Conservation (phyloP, 1,140 invertebrate species). For the Aricia agestis region DNA sequence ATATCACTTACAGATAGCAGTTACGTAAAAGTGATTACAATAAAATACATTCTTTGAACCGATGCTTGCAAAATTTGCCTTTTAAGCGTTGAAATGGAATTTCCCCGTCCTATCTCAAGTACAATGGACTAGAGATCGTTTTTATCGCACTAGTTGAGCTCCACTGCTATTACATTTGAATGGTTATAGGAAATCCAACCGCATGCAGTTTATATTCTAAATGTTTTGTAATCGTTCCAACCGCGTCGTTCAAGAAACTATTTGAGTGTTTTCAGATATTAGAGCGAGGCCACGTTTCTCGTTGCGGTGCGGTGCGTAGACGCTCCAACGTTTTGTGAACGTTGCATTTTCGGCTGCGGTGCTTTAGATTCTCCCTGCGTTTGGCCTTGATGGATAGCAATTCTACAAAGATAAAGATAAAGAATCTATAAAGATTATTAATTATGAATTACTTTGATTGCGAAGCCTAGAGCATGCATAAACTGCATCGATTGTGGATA, state of each 20-base stretch:
- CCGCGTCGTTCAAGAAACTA: conserved; percentile 2
- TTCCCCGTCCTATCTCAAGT: conserved; percentile 4
- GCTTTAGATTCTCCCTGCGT: too few species aligned
- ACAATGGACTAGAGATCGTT: conserved; percentile 1
- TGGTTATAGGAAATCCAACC: conserved; percentile 9
- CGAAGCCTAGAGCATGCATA: too few species aligned
- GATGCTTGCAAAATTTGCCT: background rate
- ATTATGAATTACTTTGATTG: too few species aligned
- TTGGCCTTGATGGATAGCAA: too few species aligned
- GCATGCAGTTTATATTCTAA: background rate
- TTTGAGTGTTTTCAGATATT: background rate
- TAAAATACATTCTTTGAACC: conserved; percentile 5
- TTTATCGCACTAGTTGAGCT: conserved; percentile 9
- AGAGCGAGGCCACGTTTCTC: background rate
- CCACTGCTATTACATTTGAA: conserved; percentile 5
- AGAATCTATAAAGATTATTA: too few species aligned
- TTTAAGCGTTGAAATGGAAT: background rate
- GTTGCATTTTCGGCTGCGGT: too few species aligned
- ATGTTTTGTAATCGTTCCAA: background rate
- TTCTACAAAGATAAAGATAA: too few species aligned
- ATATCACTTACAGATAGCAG: background rate
- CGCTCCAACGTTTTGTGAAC: too few species aligned
- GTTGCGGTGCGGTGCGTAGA: too few species aligned
- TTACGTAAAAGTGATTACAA: background rate
- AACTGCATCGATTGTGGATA: too few species aligned